phyloP scores from a whole-genome alignment of 2,797 vertebrate genomes.

The Steatocranus sp. region DNA sequence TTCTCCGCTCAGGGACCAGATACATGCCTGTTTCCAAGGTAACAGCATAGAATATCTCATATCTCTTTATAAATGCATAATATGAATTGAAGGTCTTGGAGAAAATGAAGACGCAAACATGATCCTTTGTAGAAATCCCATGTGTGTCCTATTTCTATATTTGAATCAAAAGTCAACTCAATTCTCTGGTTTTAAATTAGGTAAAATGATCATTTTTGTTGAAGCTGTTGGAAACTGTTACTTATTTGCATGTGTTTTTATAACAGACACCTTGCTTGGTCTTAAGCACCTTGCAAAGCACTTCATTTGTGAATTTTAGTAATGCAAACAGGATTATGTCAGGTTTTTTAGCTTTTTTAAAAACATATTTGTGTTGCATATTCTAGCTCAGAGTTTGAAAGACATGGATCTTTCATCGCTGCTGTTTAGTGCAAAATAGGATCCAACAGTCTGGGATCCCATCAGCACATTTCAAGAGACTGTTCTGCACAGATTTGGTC shows the following conservation, averaged over 20 bases:
- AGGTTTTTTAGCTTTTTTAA: neutral
- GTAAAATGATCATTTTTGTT: fast-evolving
- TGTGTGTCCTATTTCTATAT: conserved; percentile 20
- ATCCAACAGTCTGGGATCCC: neutral
- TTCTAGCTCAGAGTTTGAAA: neutral
- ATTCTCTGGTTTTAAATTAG: fast-evolving
- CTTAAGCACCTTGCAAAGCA: neutral
- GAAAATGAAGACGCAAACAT: conserved; percentile 32
- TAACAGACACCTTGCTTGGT: neutral
- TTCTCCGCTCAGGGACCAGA: conserved; percentile 33
- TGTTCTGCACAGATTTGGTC: neutral
- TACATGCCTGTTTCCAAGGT: conserved; percentile 74
- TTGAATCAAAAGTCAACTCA: neutral
- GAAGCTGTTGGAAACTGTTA: neutral
- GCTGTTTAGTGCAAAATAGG: neutral
- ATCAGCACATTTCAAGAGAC: neutral
- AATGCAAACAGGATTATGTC: neutral
- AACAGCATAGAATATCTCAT: conserved; percentile 59
- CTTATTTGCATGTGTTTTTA: neutral
- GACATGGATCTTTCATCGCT: neutral
- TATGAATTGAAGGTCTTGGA: conserved; percentile 44
- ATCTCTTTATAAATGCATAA: conserved; percentile 34
- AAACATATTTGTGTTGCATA: neutral
- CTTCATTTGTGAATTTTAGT: neutral
- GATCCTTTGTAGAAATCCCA: conserved; percentile 8